Percentiles rank a stretch among this genome's conserved stretches.
Evolutionary conservation across 2,888 invertebrate species (phyloP).

Genomic region (Strigamia transsilvanica): DNA sequence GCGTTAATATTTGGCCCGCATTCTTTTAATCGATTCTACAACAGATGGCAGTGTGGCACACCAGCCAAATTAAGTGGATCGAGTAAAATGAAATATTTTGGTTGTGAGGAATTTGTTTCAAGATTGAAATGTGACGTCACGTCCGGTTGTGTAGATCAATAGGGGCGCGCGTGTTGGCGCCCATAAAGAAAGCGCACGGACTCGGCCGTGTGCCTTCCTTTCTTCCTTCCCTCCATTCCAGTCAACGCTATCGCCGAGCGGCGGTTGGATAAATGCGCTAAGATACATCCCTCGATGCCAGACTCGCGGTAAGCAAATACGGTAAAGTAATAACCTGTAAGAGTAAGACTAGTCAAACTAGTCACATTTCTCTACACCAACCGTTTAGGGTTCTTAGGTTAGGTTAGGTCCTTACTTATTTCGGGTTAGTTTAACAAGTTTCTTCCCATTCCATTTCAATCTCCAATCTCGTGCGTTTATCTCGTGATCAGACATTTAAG

Average conservation of each 20-base stretch:
- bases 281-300: not conserved
- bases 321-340: too few species aligned
- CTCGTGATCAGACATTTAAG: not conserved
- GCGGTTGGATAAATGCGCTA: not conserved
- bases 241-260: not conserved
- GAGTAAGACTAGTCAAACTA: too few species aligned
- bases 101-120: not conserved
- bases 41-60: not conserved
- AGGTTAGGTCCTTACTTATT: too few species aligned
- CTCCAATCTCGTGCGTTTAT: not conserved
- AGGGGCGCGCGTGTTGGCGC: conserved; percentile 9
- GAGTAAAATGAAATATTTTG: not conserved
- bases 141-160: not conserved
- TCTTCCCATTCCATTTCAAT: too few species aligned
- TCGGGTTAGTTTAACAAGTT: not conserved
- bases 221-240: too few species aligned
- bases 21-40: not conserved
- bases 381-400: too few species aligned
- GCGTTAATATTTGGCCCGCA: not conserved
- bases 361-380: too few species aligned
- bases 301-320: not conserved
- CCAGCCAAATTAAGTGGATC: not conserved
- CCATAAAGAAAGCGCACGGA: not conserved
- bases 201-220: not conserved
- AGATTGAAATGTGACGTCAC: not conserved